Base-by-base conservation (phyloP, 2,113 vertebrate species). In the Engystomops pustulosus region DNA sequence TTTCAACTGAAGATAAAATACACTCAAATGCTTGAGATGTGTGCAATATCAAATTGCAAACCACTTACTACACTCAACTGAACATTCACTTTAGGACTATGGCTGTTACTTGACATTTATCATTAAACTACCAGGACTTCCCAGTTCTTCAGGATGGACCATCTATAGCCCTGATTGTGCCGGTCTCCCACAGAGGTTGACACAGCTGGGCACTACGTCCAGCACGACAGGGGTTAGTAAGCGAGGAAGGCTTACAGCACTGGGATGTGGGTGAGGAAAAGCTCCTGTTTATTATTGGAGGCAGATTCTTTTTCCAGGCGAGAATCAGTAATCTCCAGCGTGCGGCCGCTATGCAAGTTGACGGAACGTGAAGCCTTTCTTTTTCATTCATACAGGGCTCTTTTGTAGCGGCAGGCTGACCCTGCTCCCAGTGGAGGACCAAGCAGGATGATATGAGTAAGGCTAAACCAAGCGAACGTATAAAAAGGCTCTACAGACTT, bases 271-370 rank as follows among this genome's bases (percentile, higher is more conserved):
- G 60, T 77, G 74, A 84, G 74, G 62, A 70, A 84, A 78, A 32
- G 72, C 62, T 84, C 44, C 82, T 84, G 82, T 84, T 84, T 78
- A 84, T 84, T 84, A 78, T 84, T 78, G 62, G 74, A 84, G 74
- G 82, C 65, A 68, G 78, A 84, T 78, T 78, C 58, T 77, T 84
- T 84, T 84, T 84, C 74, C 82, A 84, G 82, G 60, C 74, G 49
- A 78, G 82, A 67, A 78, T 44, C 82, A 41, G 74, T 84, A 84
- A 84, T 84, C 82, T 84, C 82, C 82, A 84, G 82, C 74, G 74
- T 84, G 82, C 74, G 32, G 82, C 60, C 82, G 47, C 72, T 53
- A 55, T 78, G 74, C 69, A 62, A 78, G 82, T 41, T 84, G 82
- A 84, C 30, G 68, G 72, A 84, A 68, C 72, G 71, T 77, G 45